Base-by-base conservation (phyloP, 2,888 invertebrate genomes). In the Agrochola lota region DNA sequence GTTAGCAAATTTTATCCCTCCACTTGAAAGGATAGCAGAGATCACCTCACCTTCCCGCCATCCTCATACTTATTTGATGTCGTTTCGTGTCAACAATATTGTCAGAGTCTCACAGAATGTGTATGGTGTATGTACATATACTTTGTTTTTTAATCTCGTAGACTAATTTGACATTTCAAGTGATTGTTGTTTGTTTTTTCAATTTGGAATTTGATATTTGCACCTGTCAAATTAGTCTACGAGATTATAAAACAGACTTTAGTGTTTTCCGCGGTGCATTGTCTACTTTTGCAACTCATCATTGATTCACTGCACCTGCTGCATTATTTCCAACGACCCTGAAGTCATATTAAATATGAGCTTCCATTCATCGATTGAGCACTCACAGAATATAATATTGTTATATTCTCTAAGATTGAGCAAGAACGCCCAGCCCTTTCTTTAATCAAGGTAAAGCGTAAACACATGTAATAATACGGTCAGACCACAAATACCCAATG, bases 401-500 rank as follows among this genome's bases (percentile, higher is more conserved):
- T 46, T 46, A 12, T 12, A 46, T 15, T 46, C 46, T 46, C 9
- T 15, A 5, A 46, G 64, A 83, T 70, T 46, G n/a, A 55, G n/a
- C 46, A 67, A 26, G 30, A 49, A 23, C 12, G 40, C 12, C 66
- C 43, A 82, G n/a, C 62, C 46, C 63, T 60, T 80, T 85, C 26
- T 85, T 52, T 71, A 76, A 85, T 73, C 69, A 77, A 77, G 78
- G 72, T 63, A 57, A 83, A 71, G 35, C 71, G 52, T 62, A 15
- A 78, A 71, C 64, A 60, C 35, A 20, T n/a, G 30, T 71, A 71
- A 60, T 74, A 77, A 71, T 71, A 77, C 66, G 17, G 62, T 68
- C 72, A 73, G 57, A 74, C 73, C 68, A 81, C 79, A 81, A 87
- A 80, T 66, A n/a, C 72, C 71, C 64, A 77, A 69, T 55, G 74